These are phyloP conservation scores for Pomatorhinus ruficollis DNA, from an alignment of 2,113 vertebrate genomes.

Conservation along the genomic window DNA sequence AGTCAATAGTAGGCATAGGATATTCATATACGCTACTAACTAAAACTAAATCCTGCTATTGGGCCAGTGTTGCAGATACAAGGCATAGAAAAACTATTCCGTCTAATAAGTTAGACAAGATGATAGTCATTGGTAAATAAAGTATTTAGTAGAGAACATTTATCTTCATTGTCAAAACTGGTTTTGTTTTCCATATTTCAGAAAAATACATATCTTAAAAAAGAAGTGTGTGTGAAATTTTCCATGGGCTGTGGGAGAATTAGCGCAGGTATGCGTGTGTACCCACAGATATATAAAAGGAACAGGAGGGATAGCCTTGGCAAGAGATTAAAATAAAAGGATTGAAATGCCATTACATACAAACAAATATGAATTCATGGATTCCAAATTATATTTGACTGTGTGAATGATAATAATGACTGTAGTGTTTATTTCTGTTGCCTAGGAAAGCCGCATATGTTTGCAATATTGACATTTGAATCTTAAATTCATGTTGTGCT, in stretches of 20 bases:
- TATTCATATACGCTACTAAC: neutral
- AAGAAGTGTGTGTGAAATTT: neutral
- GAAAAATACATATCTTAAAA: neutral
- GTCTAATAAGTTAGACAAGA: neutral
- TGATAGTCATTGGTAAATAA: neutral
- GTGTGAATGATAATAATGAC: neutral
- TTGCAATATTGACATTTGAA: constrained; percentile 45
- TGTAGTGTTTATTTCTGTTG: constrained; percentile 36
- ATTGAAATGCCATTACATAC: constrained; percentile 9
- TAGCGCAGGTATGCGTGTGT: fast-evolving
- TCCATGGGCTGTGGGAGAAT: neutral
- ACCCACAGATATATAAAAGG: neutral
- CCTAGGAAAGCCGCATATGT: neutral
- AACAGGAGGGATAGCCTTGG: neutral
- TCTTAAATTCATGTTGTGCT: neutral
- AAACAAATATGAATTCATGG: neutral
- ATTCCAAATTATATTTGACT: constrained; percentile 23
- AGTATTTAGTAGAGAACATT: neutral
- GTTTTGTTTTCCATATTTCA: neutral
- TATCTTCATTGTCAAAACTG: neutral
- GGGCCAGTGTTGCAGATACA: neutral
- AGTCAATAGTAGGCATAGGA: neutral
- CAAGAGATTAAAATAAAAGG: constrained; percentile 19
- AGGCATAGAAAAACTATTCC: neutral
- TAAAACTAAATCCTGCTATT: neutral